These are phyloP conservation scores for Prosopocoilus inquinatus DNA, from an alignment of 2,888 invertebrate species.

Conservation along the genomic window DNA sequence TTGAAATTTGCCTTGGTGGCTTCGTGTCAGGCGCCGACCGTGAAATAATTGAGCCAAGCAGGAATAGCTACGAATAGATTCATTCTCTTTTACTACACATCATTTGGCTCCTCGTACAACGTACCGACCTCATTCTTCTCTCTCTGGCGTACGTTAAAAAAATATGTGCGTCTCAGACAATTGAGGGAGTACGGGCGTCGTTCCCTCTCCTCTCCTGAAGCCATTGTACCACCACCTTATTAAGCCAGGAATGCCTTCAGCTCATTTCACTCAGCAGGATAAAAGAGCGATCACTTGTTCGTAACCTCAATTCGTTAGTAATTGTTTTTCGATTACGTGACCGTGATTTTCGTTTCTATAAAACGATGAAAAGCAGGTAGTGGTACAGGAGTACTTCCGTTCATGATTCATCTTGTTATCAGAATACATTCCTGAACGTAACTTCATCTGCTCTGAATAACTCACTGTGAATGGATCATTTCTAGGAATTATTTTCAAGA, in stretches of 20 bases:
- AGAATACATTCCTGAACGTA: neutral
- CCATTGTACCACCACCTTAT: slow-evolving; percentile 35
- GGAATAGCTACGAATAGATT: slow-evolving; percentile 20
- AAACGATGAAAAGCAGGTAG: too few relatives aligned
- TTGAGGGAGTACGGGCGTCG: neutral
- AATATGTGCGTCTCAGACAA: slow-evolving; percentile 7
- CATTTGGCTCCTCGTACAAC: neutral
- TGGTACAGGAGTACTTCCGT: too few relatives aligned
- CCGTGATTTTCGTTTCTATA: too few relatives aligned
- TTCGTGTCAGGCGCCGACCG: slow-evolving; percentile 22
- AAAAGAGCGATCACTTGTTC: slow-evolving; percentile 6
- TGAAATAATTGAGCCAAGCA: slow-evolving; percentile 24
- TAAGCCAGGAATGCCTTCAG: slow-evolving; percentile 33
- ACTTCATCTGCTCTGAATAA: neutral
- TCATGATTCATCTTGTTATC: neutral
- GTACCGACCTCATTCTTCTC: neutral
- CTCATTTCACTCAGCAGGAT: slow-evolving; percentile 5
- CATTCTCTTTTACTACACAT: slow-evolving; percentile 6
- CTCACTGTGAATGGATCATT: neutral
- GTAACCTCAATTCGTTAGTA: slow-evolving; percentile 10
- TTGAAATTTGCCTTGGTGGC: neutral
- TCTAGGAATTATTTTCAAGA: neutral
- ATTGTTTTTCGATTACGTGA: neutral
- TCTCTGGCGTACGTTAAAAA: slow-evolving; percentile 2
- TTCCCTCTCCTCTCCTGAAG: neutral